Evolutionary conservation across 2,797 vertebrate genomes (phyloP).

Genomic region (Acrocephalus scirpaceus): DNA sequence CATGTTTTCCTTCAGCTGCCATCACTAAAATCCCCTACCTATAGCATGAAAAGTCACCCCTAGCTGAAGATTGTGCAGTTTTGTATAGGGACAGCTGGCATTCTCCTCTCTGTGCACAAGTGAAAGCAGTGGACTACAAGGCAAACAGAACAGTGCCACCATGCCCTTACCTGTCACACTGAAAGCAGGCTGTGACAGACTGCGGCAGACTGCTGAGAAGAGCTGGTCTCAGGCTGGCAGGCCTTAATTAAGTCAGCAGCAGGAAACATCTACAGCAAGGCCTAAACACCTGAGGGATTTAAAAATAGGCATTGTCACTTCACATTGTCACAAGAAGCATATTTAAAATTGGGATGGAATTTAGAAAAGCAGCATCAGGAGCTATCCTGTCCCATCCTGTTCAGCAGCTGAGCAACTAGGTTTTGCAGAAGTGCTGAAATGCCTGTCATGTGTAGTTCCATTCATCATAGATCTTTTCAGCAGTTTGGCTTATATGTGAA

Average conservation of each 20-base stretch:
- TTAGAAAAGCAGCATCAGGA: not conserved
- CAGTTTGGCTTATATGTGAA: not conserved
- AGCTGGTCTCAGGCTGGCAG: not conserved
- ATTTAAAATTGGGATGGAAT: not conserved
- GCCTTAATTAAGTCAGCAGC: conserved; percentile 12
- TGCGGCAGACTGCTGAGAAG: not conserved
- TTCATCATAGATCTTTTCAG: not conserved
- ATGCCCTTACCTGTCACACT: accelerated
- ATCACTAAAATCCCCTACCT: not conserved
- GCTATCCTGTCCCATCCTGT: not conserved
- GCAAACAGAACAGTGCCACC: not conserved
- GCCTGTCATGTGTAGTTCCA: not conserved
- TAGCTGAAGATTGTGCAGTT: not conserved
- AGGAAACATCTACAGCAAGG: not conserved
- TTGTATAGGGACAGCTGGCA: not conserved
- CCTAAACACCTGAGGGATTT: not conserved
- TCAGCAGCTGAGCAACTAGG: not conserved
- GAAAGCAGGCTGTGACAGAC: not conserved
- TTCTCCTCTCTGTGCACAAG: not conserved
- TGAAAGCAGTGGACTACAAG: not conserved
- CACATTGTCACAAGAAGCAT: not conserved
- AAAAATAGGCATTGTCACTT: not conserved
- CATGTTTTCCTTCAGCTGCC: not conserved
- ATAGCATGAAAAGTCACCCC: not conserved
- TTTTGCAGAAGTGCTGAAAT: not conserved